These are phyloP conservation scores for Blomia tropicalis DNA, from an alignment of 2,888 invertebrate species.

Conservation along the genomic window DNA sequence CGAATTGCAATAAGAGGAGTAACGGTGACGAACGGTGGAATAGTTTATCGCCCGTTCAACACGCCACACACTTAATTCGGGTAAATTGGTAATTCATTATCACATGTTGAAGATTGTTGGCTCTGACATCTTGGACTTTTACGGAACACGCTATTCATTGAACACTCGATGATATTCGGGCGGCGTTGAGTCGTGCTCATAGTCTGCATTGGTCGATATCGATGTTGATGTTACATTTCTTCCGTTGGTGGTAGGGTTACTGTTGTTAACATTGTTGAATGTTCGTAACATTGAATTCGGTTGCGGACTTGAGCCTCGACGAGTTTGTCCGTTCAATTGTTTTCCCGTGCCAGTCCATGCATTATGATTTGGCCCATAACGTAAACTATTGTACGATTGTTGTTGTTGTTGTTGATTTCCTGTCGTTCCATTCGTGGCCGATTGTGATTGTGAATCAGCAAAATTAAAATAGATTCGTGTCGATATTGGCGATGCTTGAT, in stretches of 20 bases:
- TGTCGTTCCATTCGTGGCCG: not conserved
- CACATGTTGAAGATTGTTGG: no score
- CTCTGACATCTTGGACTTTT: no score
- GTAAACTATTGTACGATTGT: not conserved
- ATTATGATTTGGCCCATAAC: not conserved
- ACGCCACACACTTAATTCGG: no score
- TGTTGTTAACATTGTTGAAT: not conserved
- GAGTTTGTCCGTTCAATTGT: no score
- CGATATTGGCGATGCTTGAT: conserved; percentile 5
- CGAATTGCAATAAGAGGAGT: no score
- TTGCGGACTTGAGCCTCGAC: not conserved
- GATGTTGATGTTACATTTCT: not conserved
- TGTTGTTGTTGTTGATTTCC: no score
- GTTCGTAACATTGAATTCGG: not conserved
- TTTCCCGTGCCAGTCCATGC: not conserved
- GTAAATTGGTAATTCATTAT: no score
- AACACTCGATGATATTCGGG: not conserved
- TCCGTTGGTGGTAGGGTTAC: not conserved
- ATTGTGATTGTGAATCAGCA: not conserved
- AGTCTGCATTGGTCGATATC: no score
- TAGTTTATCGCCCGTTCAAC: no score
- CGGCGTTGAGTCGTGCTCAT: no score
- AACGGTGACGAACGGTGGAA: no score
- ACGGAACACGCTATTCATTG: not conserved
- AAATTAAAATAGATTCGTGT: conserved; percentile 11